Percentiles rank a stretch among this genome's conserved stretches.
Evolutionary conservation across 2,888 invertebrate genomes (phyloP).

Genomic region (Cheilosia urbana): DNA sequence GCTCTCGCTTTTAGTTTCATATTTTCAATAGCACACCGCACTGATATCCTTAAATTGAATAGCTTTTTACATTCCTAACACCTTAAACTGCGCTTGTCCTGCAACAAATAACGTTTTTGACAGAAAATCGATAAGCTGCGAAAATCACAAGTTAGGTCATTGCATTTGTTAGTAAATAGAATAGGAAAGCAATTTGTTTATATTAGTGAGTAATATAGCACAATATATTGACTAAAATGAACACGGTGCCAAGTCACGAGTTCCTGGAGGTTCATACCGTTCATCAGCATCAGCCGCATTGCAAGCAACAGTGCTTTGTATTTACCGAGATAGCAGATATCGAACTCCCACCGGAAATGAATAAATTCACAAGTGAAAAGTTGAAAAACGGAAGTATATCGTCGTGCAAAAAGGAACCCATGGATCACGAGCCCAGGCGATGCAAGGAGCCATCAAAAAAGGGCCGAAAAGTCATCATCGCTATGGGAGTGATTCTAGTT

Average conservation of each 20-base stretch:
- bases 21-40: neutral
- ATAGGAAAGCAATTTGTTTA: neutral
- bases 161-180: slow-evolving; percentile 65
- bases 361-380: slow-evolving; percentile 82
- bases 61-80: neutral
- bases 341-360: slow-evolving; percentile 83
- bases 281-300: slow-evolving; percentile 81
- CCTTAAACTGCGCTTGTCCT: slow-evolving; percentile 38
- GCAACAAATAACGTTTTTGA: slow-evolving; percentile 29
- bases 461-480: slow-evolving; percentile 80
- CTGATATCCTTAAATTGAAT: neutral
- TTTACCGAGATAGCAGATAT: slow-evolving; percentile 84
- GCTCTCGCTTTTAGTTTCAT: no score
- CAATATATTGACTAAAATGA: slow-evolving; percentile 78
- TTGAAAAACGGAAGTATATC: slow-evolving; percentile 82
- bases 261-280: slow-evolving; percentile 83
- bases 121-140: slow-evolving; percentile 59
- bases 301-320: slow-evolving; percentile 84
- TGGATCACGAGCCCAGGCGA: slow-evolving; percentile 69
- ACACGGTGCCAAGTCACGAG: slow-evolving; percentile 83
- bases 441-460: slow-evolving; percentile 77
- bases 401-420: slow-evolving; percentile 81
- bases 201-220: neutral
- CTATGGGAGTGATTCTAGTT: slow-evolving; percentile 80
- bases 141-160: slow-evolving; percentile 29